Evolutionary conservation across 2,797 vertebrate genomes (phyloP).

Genomic region (Cetoscarus ocellatus): DNA sequence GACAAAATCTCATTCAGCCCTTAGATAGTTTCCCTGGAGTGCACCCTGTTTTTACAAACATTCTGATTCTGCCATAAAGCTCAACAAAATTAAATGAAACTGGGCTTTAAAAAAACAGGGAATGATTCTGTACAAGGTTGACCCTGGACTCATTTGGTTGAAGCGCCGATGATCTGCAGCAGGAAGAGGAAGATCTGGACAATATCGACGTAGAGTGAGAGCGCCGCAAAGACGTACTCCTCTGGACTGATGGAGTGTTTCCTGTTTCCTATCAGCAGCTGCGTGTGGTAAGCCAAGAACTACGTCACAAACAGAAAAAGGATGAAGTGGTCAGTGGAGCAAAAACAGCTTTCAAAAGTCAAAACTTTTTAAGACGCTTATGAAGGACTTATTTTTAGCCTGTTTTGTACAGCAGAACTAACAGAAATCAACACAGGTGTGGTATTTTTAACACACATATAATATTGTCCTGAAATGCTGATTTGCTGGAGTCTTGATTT

Average conservation of each 20-base stretch:
- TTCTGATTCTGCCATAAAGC: conserved; percentile 9
- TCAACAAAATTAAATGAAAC: neutral
- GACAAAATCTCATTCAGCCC: conserved; percentile 41
- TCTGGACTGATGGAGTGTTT: conserved; percentile 93
- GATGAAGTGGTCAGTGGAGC: too few relatives aligned
- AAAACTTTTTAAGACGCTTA: too few relatives aligned
- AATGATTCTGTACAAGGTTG: conserved; percentile 13
- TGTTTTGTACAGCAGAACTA: too few relatives aligned
- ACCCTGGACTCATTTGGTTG: conserved; percentile 63
- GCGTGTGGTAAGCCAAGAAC: conserved; percentile 97
- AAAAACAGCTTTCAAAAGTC: too few relatives aligned
- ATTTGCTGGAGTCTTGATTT: too few relatives aligned
- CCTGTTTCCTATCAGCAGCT: conserved; percentile 95
- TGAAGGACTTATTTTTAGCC: too few relatives aligned
- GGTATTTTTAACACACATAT: too few relatives aligned
- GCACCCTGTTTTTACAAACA: conserved; percentile 11
- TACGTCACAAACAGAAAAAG: conserved; percentile 52
- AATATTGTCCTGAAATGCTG: too few relatives aligned
- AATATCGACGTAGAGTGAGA: conserved; percentile 94
- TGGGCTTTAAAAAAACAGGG: neutral
- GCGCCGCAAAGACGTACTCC: conserved; percentile 93
- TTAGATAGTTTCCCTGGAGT: conserved; percentile 24
- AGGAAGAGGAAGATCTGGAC: conserved; percentile 95
- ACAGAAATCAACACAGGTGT: too few relatives aligned
- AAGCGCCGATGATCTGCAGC: conserved; percentile 89